phyloP scores from a whole-genome alignment of 1,140 invertebrate genomes.

The Campoletis sonorensis region DNA sequence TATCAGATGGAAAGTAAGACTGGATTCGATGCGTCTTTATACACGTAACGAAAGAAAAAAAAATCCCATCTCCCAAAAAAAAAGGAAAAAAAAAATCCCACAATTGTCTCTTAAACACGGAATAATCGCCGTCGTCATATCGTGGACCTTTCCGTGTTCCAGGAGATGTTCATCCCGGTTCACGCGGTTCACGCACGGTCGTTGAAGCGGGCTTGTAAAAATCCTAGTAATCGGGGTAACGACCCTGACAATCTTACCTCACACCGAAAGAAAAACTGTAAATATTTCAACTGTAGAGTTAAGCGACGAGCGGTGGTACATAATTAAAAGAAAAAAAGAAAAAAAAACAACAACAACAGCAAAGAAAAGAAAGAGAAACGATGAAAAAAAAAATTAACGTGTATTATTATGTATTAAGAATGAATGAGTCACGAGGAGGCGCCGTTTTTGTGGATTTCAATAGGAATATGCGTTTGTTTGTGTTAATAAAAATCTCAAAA shows the following conservation, averaged over 20 bases:
- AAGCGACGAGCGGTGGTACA: constrained; percentile 61
- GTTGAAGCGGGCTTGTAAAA: constrained; percentile 51
- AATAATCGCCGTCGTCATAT: constrained; percentile 32
- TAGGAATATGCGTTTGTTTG: neutral
- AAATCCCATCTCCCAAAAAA: no score
- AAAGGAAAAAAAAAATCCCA: neutral
- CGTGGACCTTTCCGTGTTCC: constrained; percentile 49
- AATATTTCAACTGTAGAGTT: constrained; percentile 51
- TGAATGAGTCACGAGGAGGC: constrained; percentile 14
- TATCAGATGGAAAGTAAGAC: constrained; percentile 79
- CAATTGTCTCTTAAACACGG: neutral
- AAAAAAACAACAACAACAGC: no score
- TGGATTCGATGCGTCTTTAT: neutral
- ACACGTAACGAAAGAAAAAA: constrained; percentile 1
- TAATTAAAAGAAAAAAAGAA: constrained; percentile 52
- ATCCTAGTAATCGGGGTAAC: neutral
- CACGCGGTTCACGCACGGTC: constrained; percentile 54
- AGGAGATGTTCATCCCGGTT: constrained; percentile 60
- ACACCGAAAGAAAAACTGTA: constrained; percentile 57
- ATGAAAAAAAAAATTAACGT: constrained; percentile 44
- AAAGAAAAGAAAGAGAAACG: neutral
- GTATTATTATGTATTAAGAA: constrained; percentile 67
- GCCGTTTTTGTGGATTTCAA: neutral
- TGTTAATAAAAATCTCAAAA: no score
- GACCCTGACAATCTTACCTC: constrained; percentile 53